Conservation (phyloP, 2,113 vertebrate species). For the Caranx ignobilis region DNA sequence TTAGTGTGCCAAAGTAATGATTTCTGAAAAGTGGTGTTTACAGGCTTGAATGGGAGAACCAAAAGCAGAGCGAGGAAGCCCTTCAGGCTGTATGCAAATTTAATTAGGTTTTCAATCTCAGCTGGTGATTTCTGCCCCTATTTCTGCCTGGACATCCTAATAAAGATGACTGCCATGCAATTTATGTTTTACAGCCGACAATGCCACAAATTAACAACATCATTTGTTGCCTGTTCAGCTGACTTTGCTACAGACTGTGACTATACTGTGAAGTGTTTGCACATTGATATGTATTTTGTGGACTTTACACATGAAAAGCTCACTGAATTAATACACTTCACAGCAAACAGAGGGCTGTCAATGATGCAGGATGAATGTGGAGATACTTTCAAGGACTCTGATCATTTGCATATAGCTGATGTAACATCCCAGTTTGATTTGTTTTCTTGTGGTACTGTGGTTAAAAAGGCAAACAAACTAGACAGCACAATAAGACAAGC, state of each 20-base stretch:
- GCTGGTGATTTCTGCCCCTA: conserved; percentile 56
- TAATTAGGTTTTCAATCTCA: conserved; percentile 78
- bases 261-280: neutral
- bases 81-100: conserved; percentile 74
- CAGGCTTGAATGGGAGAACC: conserved; percentile 68
- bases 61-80: conserved; percentile 54
- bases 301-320: neutral
- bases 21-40: conserved; percentile 77
- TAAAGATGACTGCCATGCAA: conserved; percentile 63
- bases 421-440: conserved; percentile 8
- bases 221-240: conserved; percentile 20
- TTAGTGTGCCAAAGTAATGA: conserved; percentile 76
- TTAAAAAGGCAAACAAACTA: conserved; percentile 24
- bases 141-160: conserved; percentile 61
- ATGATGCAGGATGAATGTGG: neutral
- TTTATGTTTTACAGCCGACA: conserved; percentile 54
- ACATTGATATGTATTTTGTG: neutral
- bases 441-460: conserved; percentile 1
- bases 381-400: neutral
- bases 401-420: conserved; percentile 27
- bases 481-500: conserved; percentile 30
- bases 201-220: conserved; percentile 56
- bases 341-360: neutral
- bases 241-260: neutral
- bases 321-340: neutral